Base-by-base conservation (phyloP, 2,888 invertebrate genomes). In the Heliconius ismenius region DNA sequence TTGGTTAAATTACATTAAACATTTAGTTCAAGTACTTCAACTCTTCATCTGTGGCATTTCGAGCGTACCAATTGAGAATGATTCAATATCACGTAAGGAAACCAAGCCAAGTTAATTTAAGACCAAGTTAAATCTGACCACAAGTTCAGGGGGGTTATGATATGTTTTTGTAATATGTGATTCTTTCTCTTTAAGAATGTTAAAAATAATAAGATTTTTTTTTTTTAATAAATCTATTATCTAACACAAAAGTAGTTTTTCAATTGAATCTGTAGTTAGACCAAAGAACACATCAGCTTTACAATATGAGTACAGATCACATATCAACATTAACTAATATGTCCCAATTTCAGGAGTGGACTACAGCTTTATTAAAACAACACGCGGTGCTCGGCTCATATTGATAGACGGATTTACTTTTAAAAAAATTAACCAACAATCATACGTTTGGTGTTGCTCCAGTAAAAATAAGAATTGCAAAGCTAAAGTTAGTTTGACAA, bases 321-420 rank as follows among this genome's bases (percentile, higher is more conserved):
- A 54, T 54, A 21, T 54, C 6, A 54, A 54, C 18, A 21, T 7
- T 54, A 54, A 18, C 21, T 9, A 54, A 6, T 21, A 54, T 54
- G 21, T 54, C 2, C 21, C 2, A 21, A 54, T 54, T 54, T 54
- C 54, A 54, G 54, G 7, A 9, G 9, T 54, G 54, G 54, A 54
- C 7, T 73, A 28, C n/a, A 60, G 64, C 18, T 76, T 67, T 64
- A 73, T 76, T 21, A 67, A 76, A 24, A 39, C 76, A 9, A 43
- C 39, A 15, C 72, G 76, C 9, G 73, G 76, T 21, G 54, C 54
- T 10, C 81, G 81, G 36, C 79, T 89, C 15, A 73, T 89, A 3
- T 86, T 88, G 86, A 84, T 82, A 0, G 81, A 84, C 67, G 82
- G 82, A 0, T 88, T 83, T 69, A 88, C 89, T 0, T 89, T 88